These are phyloP conservation scores for Vanessa atalanta DNA, from an alignment of 1,140 invertebrate genomes.

Conservation along the genomic window DNA sequence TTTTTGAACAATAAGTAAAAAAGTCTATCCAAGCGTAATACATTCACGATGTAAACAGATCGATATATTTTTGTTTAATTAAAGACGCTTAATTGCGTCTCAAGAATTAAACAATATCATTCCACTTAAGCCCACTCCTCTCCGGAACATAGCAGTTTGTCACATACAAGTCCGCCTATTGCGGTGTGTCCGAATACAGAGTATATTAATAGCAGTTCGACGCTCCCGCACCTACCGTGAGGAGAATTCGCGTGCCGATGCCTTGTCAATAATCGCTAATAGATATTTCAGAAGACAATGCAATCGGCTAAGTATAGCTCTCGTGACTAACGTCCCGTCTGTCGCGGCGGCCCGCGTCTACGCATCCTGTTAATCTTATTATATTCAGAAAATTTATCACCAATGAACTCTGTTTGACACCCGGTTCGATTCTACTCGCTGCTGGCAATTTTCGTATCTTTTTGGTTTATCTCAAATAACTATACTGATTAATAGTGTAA, in stretches of 20 bases:
- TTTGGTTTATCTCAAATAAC: conserved; percentile 13
- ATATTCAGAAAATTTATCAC: conserved; percentile 76
- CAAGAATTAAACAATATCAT: not conserved
- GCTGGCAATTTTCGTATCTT: conserved; percentile 15
- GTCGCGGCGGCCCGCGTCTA: conserved; percentile 55
- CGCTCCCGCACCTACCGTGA: conserved; percentile 75
- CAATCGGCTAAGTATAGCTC: conserved; percentile 75
- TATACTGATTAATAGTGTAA: not conserved
- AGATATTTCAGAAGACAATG: conserved; percentile 81
- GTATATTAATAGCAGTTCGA: conserved; percentile 77
- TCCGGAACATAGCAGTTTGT: conserved; percentile 39
- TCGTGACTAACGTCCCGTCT: conserved; percentile 74
- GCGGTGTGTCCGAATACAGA: conserved; percentile 62
- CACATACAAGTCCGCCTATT: conserved; percentile 52
- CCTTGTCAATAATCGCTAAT: conserved; percentile 81
- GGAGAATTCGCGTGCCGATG: conserved; percentile 77
- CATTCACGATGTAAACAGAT: too few species aligned
- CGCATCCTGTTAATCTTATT: conserved; percentile 78
- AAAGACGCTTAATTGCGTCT: not conserved
- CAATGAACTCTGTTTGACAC: conserved; percentile 66
- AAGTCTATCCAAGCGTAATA: too few species aligned
- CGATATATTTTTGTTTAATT: too few species aligned
- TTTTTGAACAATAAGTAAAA: too few species aligned
- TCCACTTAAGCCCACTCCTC: conserved; percentile 13
- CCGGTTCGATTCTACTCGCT: conserved; percentile 32